Conservation (phyloP, 2,888 invertebrate species). For the Ormyrus rosae region DNA sequence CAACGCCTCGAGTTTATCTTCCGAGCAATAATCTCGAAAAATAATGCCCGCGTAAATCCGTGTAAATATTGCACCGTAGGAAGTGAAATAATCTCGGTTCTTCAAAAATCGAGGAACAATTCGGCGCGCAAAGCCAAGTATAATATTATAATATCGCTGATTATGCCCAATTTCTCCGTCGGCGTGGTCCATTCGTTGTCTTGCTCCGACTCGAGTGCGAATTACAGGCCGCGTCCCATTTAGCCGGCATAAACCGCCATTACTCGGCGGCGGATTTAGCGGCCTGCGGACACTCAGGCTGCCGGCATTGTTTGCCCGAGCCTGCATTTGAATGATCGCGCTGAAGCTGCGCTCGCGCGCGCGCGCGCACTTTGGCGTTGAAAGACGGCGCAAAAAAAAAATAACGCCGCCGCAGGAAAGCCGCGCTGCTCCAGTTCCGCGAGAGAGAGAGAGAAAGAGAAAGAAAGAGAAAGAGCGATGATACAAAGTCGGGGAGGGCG, state of each 20-base stretch:
- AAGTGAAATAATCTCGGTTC: background rate
- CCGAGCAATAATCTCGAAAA: conserved; percentile 36
- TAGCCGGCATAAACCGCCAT: conserved; percentile 49
- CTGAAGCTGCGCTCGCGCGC: background rate
- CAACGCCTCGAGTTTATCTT: conserved; percentile 30
- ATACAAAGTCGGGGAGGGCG: too few species aligned
- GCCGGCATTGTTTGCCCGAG: background rate
- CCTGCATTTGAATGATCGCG: background rate
- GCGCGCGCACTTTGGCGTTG: too few species aligned
- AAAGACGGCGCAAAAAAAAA: too few species aligned
- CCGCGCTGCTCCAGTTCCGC: too few species aligned
- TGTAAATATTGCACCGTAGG: conserved; percentile 20
- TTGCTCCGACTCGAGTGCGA: background rate
- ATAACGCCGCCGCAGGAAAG: too few species aligned
- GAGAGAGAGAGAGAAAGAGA: too few species aligned
- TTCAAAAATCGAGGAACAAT: too few species aligned
- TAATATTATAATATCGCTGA: too few species aligned
- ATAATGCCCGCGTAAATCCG: conserved; percentile 29
- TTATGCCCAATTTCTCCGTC: background rate
- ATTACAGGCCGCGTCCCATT: conserved; percentile 56
- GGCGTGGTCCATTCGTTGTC: background rate
- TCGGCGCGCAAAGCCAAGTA: too few species aligned
- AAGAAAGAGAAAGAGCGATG: too few species aligned
- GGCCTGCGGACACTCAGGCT: background rate
- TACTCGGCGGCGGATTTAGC: conserved; percentile 21